These are phyloP conservation scores for Dichetophora obliterata DNA, from an alignment of 2,888 invertebrate species.

Conservation along the genomic window DNA sequence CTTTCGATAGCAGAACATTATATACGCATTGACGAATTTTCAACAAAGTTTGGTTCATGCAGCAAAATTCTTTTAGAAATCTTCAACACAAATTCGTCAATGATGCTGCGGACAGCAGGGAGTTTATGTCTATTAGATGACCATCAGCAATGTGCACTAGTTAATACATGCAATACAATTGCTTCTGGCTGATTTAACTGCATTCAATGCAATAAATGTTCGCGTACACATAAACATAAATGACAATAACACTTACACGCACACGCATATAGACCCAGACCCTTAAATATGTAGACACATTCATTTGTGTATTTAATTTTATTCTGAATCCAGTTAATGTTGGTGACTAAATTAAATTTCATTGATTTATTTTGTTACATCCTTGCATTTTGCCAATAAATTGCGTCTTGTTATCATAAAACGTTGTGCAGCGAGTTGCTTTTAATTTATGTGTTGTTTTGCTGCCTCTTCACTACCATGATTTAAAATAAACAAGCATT, in stretches of 20 bases:
- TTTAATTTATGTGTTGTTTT: not conserved
- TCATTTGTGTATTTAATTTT: no score
- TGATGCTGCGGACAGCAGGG: no score
- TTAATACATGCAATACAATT: not conserved
- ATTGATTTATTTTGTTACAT: slow-evolving; percentile 5
- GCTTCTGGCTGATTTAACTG: slow-evolving; percentile 19
- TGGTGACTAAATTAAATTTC: slow-evolving; percentile 18
- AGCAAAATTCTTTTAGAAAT: no score
- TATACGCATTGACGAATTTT: no score
- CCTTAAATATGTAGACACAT: no score
- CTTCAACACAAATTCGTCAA: no score
- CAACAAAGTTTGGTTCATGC: no score
- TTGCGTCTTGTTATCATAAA: not conserved
- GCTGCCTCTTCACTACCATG: not conserved
- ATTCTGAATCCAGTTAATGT: no score
- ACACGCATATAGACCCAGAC: not conserved
- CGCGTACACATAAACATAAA: not conserved
- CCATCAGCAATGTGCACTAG: no score
- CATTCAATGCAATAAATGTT: slow-evolving; percentile 18
- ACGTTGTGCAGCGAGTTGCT: not conserved
- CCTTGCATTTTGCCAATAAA: not conserved
- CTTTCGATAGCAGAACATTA: no score
- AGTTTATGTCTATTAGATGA: not conserved
- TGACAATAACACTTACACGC: not conserved
- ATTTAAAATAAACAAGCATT: no score